These are phyloP conservation scores for Bombycilla garrulus DNA, from an alignment of 2,113 vertebrate genomes.

Conservation along the genomic window DNA sequence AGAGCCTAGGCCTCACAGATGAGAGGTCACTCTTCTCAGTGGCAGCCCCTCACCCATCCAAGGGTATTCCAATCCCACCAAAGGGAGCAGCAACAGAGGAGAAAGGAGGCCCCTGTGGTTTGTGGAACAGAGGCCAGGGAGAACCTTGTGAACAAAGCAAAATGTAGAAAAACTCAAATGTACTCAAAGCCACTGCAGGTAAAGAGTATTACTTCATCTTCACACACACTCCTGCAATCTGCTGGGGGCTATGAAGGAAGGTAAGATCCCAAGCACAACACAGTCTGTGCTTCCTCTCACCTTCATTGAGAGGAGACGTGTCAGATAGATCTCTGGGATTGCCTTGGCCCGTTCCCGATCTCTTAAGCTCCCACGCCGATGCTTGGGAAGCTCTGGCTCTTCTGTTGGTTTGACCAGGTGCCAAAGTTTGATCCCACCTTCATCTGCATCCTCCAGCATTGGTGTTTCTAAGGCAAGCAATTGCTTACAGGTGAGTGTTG, in stretches of 20 bases:
- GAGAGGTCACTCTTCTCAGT: background rate
- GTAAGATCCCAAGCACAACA: background rate
- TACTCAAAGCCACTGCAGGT: background rate
- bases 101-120: background rate
- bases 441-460: slow-evolving; percentile 98
- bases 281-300: slow-evolving; percentile 59
- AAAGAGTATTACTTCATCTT: background rate
- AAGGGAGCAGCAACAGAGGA: background rate
- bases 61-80: background rate
- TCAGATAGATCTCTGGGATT: slow-evolving; percentile 97
- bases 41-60: background rate
- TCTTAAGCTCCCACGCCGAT: slow-evolving; percentile 89
- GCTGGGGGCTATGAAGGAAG: background rate
- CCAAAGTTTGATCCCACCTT: slow-evolving; percentile 94
- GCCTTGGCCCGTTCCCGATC: slow-evolving; percentile 94
- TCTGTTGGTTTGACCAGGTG: slow-evolving; percentile 96
- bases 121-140: background rate
- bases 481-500: background rate
- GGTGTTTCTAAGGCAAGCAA: slow-evolving; percentile 84
- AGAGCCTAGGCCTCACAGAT: background rate
- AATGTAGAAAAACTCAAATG: rapidly evolving
- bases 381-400: slow-evolving; percentile 93
- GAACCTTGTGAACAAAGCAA: background rate
- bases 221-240: background rate
- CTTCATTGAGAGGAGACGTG: slow-evolving; percentile 98